phyloP scores from a whole-genome alignment of 2,113 vertebrate species.

The Plectropomus leopardus region DNA sequence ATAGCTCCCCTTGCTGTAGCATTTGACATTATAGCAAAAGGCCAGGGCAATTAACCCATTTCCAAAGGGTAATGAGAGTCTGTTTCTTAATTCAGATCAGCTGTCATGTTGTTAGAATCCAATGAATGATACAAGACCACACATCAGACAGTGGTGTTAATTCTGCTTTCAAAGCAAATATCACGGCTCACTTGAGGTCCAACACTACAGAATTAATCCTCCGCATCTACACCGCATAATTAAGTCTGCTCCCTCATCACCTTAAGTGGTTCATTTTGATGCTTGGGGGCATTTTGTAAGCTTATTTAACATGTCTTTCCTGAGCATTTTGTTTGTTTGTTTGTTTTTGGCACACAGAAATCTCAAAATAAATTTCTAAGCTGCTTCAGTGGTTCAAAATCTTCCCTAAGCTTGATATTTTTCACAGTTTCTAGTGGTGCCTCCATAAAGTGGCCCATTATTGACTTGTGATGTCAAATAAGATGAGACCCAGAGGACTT shows the following conservation, averaged over 20 bases:
- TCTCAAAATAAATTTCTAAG: background rate
- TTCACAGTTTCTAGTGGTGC: conserved; percentile 3
- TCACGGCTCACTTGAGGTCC: conserved; percentile 6
- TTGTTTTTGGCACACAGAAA: background rate
- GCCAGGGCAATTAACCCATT: conserved; percentile 60
- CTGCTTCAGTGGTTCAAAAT: background rate
- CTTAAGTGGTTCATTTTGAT: background rate
- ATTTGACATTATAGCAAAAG: conserved; percentile 48
- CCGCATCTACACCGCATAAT: conserved; percentile 16
- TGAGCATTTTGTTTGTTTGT: background rate
- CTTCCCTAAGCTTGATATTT: conserved; percentile 11
- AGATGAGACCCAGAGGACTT: conserved; percentile 9
- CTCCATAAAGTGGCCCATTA: conserved; percentile 5
- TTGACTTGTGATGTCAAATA: conserved; percentile 35
- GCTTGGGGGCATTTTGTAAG: background rate
- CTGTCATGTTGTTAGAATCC: conserved; percentile 16
- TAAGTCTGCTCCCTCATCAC: background rate
- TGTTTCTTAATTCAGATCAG: conserved; percentile 51
- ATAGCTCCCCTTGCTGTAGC: background rate
- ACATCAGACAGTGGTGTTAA: conserved; percentile 7
- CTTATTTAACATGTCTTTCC: background rate
- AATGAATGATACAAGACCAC: conserved; percentile 2
- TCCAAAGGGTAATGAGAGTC: conserved; percentile 59
- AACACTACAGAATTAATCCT: background rate
- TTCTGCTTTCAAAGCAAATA: conserved; percentile 35